Evolutionary conservation across 2,113 vertebrate genomes (phyloP).

Genomic region (Cyprinodon variegatus): DNA sequence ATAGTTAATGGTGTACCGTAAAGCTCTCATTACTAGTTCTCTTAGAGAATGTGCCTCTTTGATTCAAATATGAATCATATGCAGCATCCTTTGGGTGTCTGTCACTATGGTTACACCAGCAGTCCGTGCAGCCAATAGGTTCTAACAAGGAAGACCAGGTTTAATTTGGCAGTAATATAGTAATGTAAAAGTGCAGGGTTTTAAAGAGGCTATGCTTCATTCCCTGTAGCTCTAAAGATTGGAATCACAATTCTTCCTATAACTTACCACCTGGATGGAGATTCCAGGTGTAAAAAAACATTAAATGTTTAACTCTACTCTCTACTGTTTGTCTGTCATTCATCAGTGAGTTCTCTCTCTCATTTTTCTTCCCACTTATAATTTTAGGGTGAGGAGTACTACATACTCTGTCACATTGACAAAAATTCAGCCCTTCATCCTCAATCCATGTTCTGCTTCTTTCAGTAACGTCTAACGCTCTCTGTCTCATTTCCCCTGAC

Average conservation of each 20-base stretch:
- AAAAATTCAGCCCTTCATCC: conserved; percentile 67
- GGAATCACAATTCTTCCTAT: conserved; percentile 43
- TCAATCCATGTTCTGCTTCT: conserved; percentile 59
- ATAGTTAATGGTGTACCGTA: conserved; percentile 38
- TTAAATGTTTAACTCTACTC: conserved; percentile 81
- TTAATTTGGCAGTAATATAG: conserved; percentile 36
- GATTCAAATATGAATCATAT: conserved; percentile 51
- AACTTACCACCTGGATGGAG: conserved; percentile 60
- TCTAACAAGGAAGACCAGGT: conserved; percentile 21
- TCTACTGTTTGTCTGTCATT: conserved; percentile 44
- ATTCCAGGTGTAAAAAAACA: conserved; percentile 63
- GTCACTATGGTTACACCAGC: conserved; percentile 65
- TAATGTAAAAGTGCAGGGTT: conserved; percentile 25
- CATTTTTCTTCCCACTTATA: conserved; percentile 54
- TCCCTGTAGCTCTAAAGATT: conserved; percentile 43
- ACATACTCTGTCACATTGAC: conserved; percentile 78
- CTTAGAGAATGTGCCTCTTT: conserved; percentile 38
- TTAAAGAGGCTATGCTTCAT: conserved; percentile 28
- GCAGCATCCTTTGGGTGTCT: conserved; percentile 39
- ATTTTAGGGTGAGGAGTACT: conserved; percentile 57
- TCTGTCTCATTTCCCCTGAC: conserved; percentile 58
- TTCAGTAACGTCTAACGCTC: conserved; percentile 41
- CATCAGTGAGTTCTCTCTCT: conserved; percentile 30
- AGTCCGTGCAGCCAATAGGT: conserved; percentile 45
- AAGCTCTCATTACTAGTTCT: conserved; percentile 39